A percentile compares a stretch with the other conserved stretches of the same genome.
Evolutionary conservation across 2,113 vertebrate genomes (phyloP).

Genomic region (Brachypodius melanocephalos): DNA sequence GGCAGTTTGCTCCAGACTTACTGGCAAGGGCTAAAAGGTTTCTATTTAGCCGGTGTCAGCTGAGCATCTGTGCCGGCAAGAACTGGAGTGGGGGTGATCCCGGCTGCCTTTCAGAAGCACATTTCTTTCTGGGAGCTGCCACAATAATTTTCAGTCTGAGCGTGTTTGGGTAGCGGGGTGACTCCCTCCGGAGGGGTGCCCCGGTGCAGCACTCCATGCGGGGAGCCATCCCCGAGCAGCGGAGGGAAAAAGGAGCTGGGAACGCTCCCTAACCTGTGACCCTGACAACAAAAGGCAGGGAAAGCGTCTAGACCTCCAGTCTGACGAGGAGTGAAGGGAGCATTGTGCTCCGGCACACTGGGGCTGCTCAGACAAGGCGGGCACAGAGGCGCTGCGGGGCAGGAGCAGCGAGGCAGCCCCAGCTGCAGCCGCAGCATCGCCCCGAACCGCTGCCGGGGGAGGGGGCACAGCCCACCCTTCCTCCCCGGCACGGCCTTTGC

Average conservation of each 20-base stretch:
- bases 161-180: not conserved
- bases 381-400: not conserved
- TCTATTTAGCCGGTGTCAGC: slow-evolving; percentile 68
- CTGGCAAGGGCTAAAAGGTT: slow-evolving; percentile 66
- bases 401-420: not conserved
- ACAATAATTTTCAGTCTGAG: not conserved
- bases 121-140: not conserved
- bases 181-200: not conserved
- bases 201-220: not conserved
- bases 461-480: not conserved
- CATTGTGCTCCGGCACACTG: slow-evolving; percentile 12
- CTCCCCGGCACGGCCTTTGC: not conserved
- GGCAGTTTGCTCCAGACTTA: slow-evolving; percentile 67
- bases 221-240: not conserved
- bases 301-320: slow-evolving; percentile 54
- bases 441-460: not conserved
- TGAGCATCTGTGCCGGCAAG: slow-evolving; percentile 57
- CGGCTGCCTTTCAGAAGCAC: slow-evolving; percentile 9
- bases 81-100: slow-evolving; percentile 50
- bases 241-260: slow-evolving; percentile 30
- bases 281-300: slow-evolving; percentile 50
- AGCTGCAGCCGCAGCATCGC: not conserved
- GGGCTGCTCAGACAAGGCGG: not conserved
- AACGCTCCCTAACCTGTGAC: slow-evolving; percentile 55
- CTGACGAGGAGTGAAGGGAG: slow-evolving; percentile 41